phyloP scores from a whole-genome alignment of 2,113 vertebrate genomes.

The Gymnarchus niloticus region DNA sequence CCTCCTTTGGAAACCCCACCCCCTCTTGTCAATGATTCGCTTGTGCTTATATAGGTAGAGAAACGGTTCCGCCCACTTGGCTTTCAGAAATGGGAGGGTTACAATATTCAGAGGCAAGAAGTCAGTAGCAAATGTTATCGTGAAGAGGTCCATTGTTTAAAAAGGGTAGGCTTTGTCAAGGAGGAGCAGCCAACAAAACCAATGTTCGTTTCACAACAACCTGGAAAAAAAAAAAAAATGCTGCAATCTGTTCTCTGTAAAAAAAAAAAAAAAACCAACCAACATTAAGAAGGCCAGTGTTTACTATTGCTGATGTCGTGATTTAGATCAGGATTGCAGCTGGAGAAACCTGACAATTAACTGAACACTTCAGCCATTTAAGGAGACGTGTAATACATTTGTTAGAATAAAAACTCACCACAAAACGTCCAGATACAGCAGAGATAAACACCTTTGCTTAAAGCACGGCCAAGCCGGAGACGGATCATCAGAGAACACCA shows the following conservation, averaged over 20 bases:
- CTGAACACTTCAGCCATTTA: background rate
- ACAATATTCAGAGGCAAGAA: constrained; percentile 56
- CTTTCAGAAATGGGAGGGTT: constrained; percentile 41
- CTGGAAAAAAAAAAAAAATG: background rate
- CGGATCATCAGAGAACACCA: background rate
- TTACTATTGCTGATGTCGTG: background rate
- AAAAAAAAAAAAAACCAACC: background rate
- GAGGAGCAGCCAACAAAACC: constrained; percentile 32
- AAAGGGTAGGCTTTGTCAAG: constrained; percentile 38
- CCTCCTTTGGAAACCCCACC: constrained; percentile 33
- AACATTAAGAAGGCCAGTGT: background rate
- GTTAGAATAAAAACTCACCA: background rate
- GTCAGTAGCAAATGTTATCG: constrained; percentile 57
- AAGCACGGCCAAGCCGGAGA: background rate
- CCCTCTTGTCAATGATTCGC: constrained; percentile 47
- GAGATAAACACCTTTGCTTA: background rate
- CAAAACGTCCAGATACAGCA: background rate
- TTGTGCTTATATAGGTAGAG: constrained; percentile 23
- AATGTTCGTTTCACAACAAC: background rate
- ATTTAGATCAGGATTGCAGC: background rate
- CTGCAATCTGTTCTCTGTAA: background rate
- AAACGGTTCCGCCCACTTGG: constrained; percentile 29
- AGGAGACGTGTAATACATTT: too few relatives aligned
- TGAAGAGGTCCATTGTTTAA: constrained; percentile 58
- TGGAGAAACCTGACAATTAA: background rate